phyloP scores from a whole-genome alignment of 2,797 vertebrate genomes.

The Cynopterus sphinx region DNA sequence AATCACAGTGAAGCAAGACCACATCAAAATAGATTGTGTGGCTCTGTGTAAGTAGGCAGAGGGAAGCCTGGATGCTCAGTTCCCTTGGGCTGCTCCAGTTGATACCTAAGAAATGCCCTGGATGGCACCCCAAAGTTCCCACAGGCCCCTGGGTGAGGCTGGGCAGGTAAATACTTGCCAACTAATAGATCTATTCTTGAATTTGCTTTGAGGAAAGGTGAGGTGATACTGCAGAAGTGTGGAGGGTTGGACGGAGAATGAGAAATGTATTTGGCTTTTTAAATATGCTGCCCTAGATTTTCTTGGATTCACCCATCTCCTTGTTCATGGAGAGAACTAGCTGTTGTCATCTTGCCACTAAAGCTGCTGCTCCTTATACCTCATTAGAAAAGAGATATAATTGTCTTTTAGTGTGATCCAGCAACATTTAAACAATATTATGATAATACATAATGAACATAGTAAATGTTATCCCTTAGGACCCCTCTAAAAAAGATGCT shows the following conservation, averaged over 20 bases:
- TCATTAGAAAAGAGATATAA: not conserved
- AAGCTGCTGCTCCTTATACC: not conserved
- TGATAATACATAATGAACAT: not conserved
- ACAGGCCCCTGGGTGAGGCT: fast-evolving
- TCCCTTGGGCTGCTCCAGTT: not conserved
- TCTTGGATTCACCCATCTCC: not conserved
- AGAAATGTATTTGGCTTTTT: not conserved
- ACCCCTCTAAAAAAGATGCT: not conserved
- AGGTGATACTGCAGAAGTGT: not conserved
- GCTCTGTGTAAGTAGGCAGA: not conserved
- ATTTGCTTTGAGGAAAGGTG: not conserved
- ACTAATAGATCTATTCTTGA: not conserved
- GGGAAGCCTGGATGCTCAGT: not conserved
- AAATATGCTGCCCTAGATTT: not conserved
- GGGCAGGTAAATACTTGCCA: not conserved
- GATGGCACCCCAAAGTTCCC: not conserved
- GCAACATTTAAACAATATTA: not conserved
- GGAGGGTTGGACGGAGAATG: not conserved
- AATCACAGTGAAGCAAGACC: not conserved
- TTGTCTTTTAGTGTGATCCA: not conserved
- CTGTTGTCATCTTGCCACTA: not conserved
- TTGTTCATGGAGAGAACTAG: not conserved
- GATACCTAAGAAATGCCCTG: not conserved
- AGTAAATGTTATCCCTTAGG: not conserved
- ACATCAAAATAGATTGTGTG: not conserved